Base-by-base conservation (phyloP, 2,113 vertebrate species). In the Cacatua alba region DNA sequence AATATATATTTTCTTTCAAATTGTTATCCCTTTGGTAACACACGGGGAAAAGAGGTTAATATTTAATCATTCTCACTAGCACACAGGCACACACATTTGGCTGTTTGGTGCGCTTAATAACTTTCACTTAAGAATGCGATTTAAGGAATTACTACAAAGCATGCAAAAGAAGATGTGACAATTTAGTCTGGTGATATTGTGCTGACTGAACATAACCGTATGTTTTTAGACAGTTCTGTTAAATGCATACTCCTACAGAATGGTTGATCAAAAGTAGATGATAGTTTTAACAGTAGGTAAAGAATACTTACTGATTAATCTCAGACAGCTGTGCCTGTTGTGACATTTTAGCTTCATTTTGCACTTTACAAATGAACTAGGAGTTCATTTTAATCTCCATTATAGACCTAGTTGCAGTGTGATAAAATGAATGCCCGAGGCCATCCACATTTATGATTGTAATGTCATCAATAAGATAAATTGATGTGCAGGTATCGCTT, bases 401-500 rank as follows among this genome's bases (percentile, higher is more conserved):
- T 65, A 57, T 23, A 78, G 33, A 63, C 14, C 29, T 77, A 41
- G 11, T 63, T 91, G 43, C 26, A 55, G 17, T 1, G 4, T 59
- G n/a, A 91, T 72, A 72, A 59, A 77, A 59, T 0, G 2, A 74
- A 37, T 78, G 44, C 25, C 41, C 13, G 20, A 77, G 46, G 46
- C 13, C 17, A 83, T 65, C 25, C n/a, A 75, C 21, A 63, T 90
- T 91, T 82, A 80, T 49, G 33, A 74, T 93, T 96, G 23, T 51
- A 33, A 80, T 35, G 9, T 43, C 74, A 78, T 83, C 88, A 78
- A 55, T 75, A 63, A 20, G 17, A 68, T 84, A 95, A 78, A 60
- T 17, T 70, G 35, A 59, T 78, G 25, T 51, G 10, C 25, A 87
- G 17, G 24, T 81, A 78, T 63, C 94, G 8, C 6, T 86, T 83